Base-by-base conservation (phyloP, 2,113 vertebrate species). In the Menura novaehollandiae region DNA sequence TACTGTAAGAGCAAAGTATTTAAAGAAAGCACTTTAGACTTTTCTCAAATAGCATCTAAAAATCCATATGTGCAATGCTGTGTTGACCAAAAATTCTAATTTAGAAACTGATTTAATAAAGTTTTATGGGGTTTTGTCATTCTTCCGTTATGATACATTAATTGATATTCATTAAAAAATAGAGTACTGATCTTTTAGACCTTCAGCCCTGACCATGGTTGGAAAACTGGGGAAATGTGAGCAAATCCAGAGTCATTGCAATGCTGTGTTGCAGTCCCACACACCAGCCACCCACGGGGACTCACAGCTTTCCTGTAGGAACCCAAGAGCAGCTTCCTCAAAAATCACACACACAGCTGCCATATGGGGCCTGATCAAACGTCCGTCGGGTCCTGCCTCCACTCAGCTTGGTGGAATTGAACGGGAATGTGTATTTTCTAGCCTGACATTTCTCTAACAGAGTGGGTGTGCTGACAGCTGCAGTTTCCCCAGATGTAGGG, bases 1-100 rank as follows among this genome's bases (percentile, higher is more conserved):
- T 92, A 33, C 76, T 84, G 51, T 81, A 96, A 84, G 44, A 77
- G 78, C 58, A 68, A 72, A 82, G 21, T 71, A 84, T 92, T 93
- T 95, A 89, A 95, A 92, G 71, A 69, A 88, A 86, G 33, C 58
- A 9, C 64, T 93, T 90, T 86, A 60, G 94, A 72, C 30, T 68
- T 78, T 94, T 87, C 68, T 68, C 47, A 59, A 80, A 56, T 28
- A 92, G 30, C 17, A 10, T 92, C 68, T 84, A 71, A 84, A 92
- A 91, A 81, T 63, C 43, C 35, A 21, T 88, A 77, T 0, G 1
- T 74, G 24, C 44, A 30, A 67, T 85, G 64, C 44, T 76, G 60
- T 56, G 49, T 82, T 87, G 52, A 37, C 52, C 30, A 75, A 92
- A 60, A 75, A 86, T 17, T 86, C 33, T 67, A 7, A 64, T 94